phyloP scores from a whole-genome alignment of 2,113 vertebrate genomes.

The Puffinus mauretanicus region DNA sequence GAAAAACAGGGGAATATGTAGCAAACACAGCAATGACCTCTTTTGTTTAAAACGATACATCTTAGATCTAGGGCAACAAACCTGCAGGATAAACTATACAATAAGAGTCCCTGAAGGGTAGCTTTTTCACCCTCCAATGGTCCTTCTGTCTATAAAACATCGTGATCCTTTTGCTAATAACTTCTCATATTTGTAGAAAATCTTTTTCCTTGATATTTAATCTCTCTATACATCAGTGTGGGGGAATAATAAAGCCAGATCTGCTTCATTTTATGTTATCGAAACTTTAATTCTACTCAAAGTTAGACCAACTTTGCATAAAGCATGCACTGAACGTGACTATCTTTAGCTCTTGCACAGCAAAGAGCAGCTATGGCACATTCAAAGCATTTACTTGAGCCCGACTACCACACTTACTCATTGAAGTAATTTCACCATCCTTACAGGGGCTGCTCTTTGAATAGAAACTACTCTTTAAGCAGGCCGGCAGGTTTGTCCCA shows the following conservation, averaged over 20 bases:
- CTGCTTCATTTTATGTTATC: neutral
- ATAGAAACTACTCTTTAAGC: neutral
- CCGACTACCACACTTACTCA: neutral
- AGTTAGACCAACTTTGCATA: neutral
- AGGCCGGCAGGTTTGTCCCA: neutral
- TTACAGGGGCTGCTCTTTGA: neutral
- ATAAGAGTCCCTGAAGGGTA: neutral
- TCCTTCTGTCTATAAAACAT: neutral
- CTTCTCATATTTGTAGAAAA: neutral
- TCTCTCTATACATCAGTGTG: neutral
- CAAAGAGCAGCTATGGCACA: too few species aligned
- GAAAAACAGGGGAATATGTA: neutral
- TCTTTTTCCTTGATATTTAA: neutral
- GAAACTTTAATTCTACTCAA: neutral
- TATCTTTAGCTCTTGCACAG: neutral
- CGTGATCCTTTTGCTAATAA: neutral
- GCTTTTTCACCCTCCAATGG: neutral
- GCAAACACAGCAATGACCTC: neutral
- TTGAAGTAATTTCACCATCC: neutral
- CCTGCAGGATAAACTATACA: neutral
- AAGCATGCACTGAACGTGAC: neutral
- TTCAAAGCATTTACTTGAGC: neutral
- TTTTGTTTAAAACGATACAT: neutral
- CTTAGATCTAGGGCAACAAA: neutral
- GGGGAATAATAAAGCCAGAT: neutral